Evolutionary conservation across 2,888 invertebrate species (phyloP), one percentile per base, ranked within the genome.

Genomic region (Stegana nigrithorax): DNA sequence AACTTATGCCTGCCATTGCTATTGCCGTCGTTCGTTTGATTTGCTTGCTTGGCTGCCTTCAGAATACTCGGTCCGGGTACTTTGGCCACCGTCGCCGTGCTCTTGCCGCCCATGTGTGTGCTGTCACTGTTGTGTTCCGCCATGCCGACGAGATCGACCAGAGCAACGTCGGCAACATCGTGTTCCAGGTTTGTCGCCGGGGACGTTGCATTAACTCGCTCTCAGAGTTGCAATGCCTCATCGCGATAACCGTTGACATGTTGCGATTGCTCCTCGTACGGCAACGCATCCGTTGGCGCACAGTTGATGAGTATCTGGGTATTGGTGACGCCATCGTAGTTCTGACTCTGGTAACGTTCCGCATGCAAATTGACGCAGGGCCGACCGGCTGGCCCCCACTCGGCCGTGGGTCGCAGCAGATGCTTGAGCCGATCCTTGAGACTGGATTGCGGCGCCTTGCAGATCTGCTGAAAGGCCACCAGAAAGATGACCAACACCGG

Each of bases 401-500:
- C 91, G 2, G 89, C 88, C 0, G 91, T 91, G 0, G 92, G 92
- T 19, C 90, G 89, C 2, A 92, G 78, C 39, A 93, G 85, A 55
- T 88, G 87, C 26, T 88, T 88, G 1, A 91, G 87, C 83, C 89
- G 90, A 26, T 82, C 89, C 81, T 86, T 86, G 61, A 89, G 87
- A 29, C 86, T 87, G 4, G 89, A 85, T 62, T 89, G 88, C 7
- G 89, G 89, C 0, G 89, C 89, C 67, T 86, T 88, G 72, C 87
- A 88, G 60, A 89, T 87, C 79, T 89, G 87, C 62, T 88, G 87
- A 42, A 89, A 84, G 4, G 88, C 89, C 84, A 89, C 88, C 12
- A 89, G 70, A 4, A 91, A 86, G 51, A 92, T 90, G 1, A 93
- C 89, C 17, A 89, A 81, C 6, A 93, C 90, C 0, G 93, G 93